Evolutionary conservation across 2,888 invertebrate genomes (phyloP).

Genomic region (Eulithis testata): DNA sequence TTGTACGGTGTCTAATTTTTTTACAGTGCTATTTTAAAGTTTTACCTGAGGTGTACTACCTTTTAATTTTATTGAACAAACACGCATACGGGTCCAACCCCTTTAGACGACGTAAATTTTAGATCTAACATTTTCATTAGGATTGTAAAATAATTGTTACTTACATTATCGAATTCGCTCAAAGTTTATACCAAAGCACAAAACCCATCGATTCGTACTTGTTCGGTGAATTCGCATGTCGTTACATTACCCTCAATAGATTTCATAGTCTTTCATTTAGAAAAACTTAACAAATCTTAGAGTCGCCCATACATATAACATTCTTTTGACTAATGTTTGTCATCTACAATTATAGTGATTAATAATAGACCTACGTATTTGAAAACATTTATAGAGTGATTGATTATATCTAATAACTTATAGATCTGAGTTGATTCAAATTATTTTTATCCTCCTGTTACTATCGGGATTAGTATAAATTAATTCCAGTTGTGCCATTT

Average conservation of each 20-base stretch:
- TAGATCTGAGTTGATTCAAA: slow-evolving; percentile 61
- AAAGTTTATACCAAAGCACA: slow-evolving; percentile 85
- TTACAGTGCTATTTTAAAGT: slow-evolving; percentile 69
- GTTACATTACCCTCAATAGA: slow-evolving; percentile 68
- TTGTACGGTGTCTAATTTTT: slow-evolving; percentile 60
- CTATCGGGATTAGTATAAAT: slow-evolving; percentile 1
- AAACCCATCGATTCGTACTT: slow-evolving; percentile 82
- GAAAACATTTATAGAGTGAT: slow-evolving; percentile 47
- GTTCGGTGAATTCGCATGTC: slow-evolving; percentile 75
- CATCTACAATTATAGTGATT: slow-evolving; percentile 39
- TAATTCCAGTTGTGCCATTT: neutral
- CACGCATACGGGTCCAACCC: slow-evolving; percentile 84
- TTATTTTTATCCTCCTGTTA: neutral
- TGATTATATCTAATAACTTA: slow-evolving; percentile 17
- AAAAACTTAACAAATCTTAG: slow-evolving; percentile 81
- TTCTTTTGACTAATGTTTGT: slow-evolving; percentile 43
- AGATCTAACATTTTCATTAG: slow-evolving; percentile 81
- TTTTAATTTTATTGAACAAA: slow-evolving; percentile 72
- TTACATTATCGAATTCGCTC: slow-evolving; percentile 81
- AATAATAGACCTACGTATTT: slow-evolving; percentile 32
- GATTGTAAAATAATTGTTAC: slow-evolving; percentile 71
- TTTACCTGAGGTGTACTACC: slow-evolving; percentile 56
- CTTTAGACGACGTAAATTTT: slow-evolving; percentile 77
- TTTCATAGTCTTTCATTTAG: slow-evolving; percentile 81
- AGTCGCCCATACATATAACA: slow-evolving; percentile 52